Percentiles rank a stretch among this genome's conserved stretches.
Conservation (phyloP, 2,888 invertebrate species). For the Neoitamus cyanurus region DNA sequence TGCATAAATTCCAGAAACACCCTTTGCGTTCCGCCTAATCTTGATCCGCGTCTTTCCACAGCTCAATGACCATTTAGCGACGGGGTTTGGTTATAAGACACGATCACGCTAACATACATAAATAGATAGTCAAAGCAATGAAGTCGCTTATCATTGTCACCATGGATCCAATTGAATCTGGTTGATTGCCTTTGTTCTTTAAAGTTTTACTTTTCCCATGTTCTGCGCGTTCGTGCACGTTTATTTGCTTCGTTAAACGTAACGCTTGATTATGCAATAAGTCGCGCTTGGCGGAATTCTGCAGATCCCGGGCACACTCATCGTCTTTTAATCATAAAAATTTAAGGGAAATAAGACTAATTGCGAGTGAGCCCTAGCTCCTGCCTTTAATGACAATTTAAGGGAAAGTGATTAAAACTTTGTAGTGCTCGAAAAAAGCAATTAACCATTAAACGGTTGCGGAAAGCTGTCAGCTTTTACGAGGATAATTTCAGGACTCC, state of each 20-base stretch:
- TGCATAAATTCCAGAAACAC: background rate
- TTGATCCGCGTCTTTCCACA: background rate
- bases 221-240: background rate
- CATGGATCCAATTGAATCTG: background rate
- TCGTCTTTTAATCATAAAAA: conserved; percentile 5
- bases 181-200: background rate
- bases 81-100: background rate
- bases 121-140: background rate
- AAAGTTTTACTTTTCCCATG: background rate
- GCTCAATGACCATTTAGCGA: background rate
- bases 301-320: background rate
- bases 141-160: background rate
- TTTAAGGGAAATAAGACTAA: background rate
- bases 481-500: background rate
- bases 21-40: background rate
- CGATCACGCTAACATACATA: background rate
- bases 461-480: background rate
- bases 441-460: background rate
- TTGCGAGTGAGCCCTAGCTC: background rate
- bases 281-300: background rate
- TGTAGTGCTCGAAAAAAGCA: background rate
- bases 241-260: background rate
- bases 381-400: background rate
- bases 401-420: background rate
- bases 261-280: background rate